Base-by-base conservation (phyloP, 2,113 vertebrate species). In the Nannospalax galili region DNA sequence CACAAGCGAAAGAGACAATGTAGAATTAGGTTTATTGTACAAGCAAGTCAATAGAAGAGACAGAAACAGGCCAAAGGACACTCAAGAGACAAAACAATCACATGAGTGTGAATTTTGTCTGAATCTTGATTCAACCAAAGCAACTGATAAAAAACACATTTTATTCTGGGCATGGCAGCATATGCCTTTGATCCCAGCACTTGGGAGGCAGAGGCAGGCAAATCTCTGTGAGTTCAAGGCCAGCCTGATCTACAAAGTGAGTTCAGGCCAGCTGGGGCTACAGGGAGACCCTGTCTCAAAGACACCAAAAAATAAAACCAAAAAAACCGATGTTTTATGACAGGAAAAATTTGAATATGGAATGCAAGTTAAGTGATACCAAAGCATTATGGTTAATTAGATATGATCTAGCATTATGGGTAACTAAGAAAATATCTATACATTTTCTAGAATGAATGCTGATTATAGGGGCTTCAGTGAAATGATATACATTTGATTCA, bases 381-480 rank as follows among this genome's bases (percentile, higher is more conserved):
- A 94, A 93, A 92, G 69, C 77, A 65, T 79, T 28, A 24, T 7
- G 45, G 45, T 35, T 82, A 62, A 67, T 67, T 70, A 89, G 12
- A 30, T 60, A 58, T 73, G 62, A 80, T 84, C 78, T 9, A 86
- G 15, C 9, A 91, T 28, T 91, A 22, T 48, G 30, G 24, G 52
- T 56, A 88, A 48, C 37, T 74, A 91, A 72, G 32, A 79, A 93
- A 89, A 86, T 32, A 90, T 5, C 28, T 28, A n/a, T n/a, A 0
- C 65, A 30, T 87, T 92, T 96, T 85, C 42, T 67, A 93, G 74
- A 86, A 88, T 87, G 28, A 16, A 77, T 40, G 62, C 35, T 80
- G 26, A 79, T 65, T 80, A 70, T 19, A 56, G 16, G 1, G 15
- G 37, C 9, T 84, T 92, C 28, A 88, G 17, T 70, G n/a, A 85